phyloP scores from a whole-genome alignment of 2,113 vertebrate species.

The Boleophthalmus pectinirostris region DNA sequence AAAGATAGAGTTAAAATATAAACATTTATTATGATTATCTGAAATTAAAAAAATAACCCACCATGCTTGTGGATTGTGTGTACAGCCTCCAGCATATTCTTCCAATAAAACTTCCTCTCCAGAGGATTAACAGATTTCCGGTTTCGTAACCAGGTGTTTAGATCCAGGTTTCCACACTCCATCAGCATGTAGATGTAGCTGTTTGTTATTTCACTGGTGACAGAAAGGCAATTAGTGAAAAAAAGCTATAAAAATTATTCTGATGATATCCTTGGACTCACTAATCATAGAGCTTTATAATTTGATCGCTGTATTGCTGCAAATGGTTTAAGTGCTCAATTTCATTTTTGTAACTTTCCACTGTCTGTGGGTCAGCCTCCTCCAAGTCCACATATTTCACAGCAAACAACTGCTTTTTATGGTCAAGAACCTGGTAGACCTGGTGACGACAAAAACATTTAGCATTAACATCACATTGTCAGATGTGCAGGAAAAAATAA shows the following conservation, averaged over 20 bases:
- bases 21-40: neutral
- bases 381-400: constrained; percentile 92
- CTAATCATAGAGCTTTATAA: constrained; percentile 95
- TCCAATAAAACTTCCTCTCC: constrained; percentile 97
- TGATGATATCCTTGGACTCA: constrained; percentile 72
- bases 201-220: constrained; percentile 89
- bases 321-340: constrained; percentile 92
- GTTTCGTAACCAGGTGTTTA: constrained; percentile 95
- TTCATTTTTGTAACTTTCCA: constrained; percentile 96
- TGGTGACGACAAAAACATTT: constrained; percentile 41
- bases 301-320: constrained; percentile 94
- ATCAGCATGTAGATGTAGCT: constrained; percentile 95
- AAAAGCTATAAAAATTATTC: neutral
- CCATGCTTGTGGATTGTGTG: constrained; percentile 94
- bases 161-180: constrained; percentile 96
- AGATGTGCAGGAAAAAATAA: no score
- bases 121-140: constrained; percentile 87
- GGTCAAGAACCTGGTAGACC: constrained; percentile 95
- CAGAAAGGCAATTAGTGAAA: constrained; percentile 9
- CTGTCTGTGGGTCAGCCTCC: constrained; percentile 89
- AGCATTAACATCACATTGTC: neutral
- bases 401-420: constrained; percentile 91
- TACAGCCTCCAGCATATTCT: constrained; percentile 97
- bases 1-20: neutral
- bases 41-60: constrained; percentile 44